These are phyloP conservation scores for Rhabdophis nuchalis DNA, from an alignment of 2,797 vertebrate genomes.

Conservation along the genomic window DNA sequence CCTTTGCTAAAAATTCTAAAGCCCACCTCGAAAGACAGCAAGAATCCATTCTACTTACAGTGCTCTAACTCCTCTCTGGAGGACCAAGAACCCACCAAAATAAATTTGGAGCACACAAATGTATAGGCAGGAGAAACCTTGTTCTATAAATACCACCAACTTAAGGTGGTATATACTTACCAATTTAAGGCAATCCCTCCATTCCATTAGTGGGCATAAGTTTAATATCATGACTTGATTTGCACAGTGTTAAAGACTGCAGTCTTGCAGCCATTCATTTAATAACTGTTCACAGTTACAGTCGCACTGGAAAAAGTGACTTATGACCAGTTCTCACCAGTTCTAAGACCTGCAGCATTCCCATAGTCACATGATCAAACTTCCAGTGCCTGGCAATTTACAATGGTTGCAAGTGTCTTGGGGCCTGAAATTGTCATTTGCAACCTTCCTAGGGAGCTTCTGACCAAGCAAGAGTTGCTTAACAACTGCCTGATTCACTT, in stretches of 20 bases:
- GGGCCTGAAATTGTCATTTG: neutral
- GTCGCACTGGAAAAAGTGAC: neutral
- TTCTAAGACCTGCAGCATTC: neutral
- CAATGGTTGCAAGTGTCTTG: neutral
- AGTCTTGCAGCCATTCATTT: neutral
- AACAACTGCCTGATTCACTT: neutral
- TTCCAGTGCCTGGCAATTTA: neutral
- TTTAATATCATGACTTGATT: neutral
- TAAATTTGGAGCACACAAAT: neutral
- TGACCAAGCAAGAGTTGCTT: neutral
- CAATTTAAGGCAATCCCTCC: neutral
- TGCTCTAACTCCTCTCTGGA: neutral
- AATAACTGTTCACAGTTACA: neutral
- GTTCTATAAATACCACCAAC: neutral
- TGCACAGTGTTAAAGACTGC: neutral
- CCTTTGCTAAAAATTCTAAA: too few relatives aligned
- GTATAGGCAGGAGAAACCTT: neutral
- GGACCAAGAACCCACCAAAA: neutral
- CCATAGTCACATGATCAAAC: neutral
- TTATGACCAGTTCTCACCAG: neutral
- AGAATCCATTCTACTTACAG: neutral
- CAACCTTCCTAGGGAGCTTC: neutral
- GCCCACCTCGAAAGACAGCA: neutral
- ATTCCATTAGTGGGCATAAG: neutral
- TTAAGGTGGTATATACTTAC: too few relatives aligned